A percentile compares a stretch with the other conserved stretches of the same genome.
Evolutionary conservation across 2,888 invertebrate genomes (phyloP).

Genomic region (Lucinisca nassula): DNA sequence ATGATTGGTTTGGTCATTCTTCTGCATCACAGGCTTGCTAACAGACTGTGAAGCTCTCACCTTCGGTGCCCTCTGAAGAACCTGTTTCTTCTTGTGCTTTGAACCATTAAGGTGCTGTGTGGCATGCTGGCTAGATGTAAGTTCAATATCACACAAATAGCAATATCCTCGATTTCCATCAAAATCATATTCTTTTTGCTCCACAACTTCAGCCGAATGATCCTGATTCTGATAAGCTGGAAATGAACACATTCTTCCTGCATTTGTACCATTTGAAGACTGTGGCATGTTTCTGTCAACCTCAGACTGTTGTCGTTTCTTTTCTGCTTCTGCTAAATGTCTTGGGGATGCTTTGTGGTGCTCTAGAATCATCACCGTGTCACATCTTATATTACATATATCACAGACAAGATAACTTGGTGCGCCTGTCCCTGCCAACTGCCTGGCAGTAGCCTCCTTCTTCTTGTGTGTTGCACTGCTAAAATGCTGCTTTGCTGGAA

Average conservation of each 20-base stretch:
- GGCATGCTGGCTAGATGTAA: conserved; percentile 70
- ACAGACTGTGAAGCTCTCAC: too few species aligned
- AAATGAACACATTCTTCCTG: too few species aligned
- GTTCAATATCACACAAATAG: conserved; percentile 68
- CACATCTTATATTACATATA: conserved; percentile 62
- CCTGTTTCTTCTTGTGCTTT: conserved; percentile 63
- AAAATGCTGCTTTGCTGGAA: conserved; percentile 74
- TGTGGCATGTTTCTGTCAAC: too few species aligned
- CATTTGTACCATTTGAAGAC: too few species aligned
- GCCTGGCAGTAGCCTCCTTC: conserved; percentile 35
- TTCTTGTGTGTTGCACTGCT: conserved; percentile 67
- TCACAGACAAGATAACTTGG: conserved; percentile 52
- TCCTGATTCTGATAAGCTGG: too few species aligned
- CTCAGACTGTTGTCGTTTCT: conserved; percentile 5
- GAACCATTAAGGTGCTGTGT: conserved; percentile 71
- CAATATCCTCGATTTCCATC: conserved; percentile 62
- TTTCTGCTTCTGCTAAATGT: conserved; percentile 66
- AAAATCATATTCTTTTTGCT: conserved; percentile 54
- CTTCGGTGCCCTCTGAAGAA: neutral
- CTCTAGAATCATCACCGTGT: conserved; percentile 52
- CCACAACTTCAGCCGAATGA: too few species aligned
- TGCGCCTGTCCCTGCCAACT: neutral
- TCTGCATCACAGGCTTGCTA: too few species aligned
- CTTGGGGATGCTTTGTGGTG: conserved; percentile 66
- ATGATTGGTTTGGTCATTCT: too few species aligned